phyloP scores from a whole-genome alignment of 2,888 invertebrate species.

The Agriopis leucophaearia region DNA sequence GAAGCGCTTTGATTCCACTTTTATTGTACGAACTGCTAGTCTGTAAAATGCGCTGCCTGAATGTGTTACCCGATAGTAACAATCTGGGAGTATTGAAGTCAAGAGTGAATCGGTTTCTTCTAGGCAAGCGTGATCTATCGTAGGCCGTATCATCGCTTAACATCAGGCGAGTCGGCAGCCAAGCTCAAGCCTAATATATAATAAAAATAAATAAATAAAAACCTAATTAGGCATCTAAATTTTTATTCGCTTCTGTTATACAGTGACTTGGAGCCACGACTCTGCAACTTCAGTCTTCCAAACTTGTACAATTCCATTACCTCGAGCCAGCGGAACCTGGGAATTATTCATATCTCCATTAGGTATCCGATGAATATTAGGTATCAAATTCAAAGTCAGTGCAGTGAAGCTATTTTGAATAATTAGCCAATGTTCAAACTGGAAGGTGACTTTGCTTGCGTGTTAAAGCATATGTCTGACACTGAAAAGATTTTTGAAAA shows the following conservation, averaged over 20 bases:
- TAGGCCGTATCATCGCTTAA: no score
- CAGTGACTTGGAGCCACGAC: conserved; percentile 4
- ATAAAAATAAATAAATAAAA: no score
- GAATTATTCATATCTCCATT: conserved; percentile 62
- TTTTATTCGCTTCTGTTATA: neutral
- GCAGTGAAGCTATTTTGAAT: conserved; percentile 7
- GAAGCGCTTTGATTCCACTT: no score
- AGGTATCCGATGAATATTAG: conserved; percentile 53
- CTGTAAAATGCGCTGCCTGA: no score
- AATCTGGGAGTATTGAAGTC: no score
- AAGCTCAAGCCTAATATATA: no score
- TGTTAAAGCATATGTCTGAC: neutral
- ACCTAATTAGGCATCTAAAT: neutral
- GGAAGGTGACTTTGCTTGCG: neutral
- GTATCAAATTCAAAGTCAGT: conserved; percentile 10
- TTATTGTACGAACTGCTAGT: no score
- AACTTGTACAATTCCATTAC: conserved; percentile 44
- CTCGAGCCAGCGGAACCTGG: conserved; percentile 37
- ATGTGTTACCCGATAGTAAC: no score
- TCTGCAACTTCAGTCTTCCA: conserved; percentile 30
- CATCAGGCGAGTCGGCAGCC: no score
- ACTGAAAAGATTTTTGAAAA: neutral
- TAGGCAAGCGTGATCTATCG: no score
- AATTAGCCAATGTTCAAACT: conserved; percentile 1
- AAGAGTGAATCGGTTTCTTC: no score